Percentiles rank a stretch among this genome's conserved stretches.
Evolutionary conservation across 2,797 vertebrate genomes (phyloP).

Genomic region (Neosilurus hyrtlii): DNA sequence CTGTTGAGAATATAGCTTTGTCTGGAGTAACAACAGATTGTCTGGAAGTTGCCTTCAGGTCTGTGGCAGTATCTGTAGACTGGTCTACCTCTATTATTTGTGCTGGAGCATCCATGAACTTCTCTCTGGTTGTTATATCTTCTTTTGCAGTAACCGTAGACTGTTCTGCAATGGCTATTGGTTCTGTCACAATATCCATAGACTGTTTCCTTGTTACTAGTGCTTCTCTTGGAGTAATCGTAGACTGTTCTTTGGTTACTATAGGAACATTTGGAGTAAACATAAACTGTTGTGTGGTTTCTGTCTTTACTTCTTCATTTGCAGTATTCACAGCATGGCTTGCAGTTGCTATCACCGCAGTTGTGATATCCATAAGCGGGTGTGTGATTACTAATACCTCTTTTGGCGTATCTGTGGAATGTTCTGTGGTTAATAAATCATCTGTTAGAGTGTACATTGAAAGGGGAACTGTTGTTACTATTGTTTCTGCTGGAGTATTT

Average conservation of each 20-base stretch:
- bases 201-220: neutral
- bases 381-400: neutral
- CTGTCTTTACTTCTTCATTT: neutral
- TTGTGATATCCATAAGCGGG: neutral
- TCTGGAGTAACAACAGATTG: neutral
- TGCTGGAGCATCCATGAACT: neutral
- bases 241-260: neutral
- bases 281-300: neutral
- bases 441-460: neutral
- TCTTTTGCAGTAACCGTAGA: no score
- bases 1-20: neutral
- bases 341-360: no score
- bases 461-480: neutral
- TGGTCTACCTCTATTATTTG: neutral
- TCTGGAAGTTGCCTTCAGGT: neutral
- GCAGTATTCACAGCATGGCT: neutral
- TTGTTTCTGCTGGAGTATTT: neutral
- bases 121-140: no score
- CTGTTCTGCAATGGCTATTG: neutral
- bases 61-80: neutral
- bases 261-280: neutral
- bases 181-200: neutral
- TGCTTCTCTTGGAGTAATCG: neutral
- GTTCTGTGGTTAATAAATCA: neutral
- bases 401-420: neutral